Conservation (phyloP, 2,888 invertebrate species). For the Camponotus fellah region DNA sequence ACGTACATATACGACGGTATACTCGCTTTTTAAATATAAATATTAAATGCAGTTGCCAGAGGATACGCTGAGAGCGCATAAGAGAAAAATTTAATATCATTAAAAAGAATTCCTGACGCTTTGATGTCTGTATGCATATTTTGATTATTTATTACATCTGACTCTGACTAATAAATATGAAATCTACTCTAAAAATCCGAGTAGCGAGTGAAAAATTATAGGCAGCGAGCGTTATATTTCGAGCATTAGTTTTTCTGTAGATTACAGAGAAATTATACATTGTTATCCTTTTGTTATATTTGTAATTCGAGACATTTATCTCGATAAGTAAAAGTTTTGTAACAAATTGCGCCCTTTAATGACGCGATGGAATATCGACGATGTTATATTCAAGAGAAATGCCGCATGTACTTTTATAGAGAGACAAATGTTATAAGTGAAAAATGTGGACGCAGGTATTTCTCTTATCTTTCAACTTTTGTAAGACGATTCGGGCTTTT, state of each 20-base stretch:
- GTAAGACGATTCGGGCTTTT: conserved; percentile 44
- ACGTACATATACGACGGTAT: background rate
- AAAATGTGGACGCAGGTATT: conserved; percentile 50
- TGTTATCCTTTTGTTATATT: background rate
- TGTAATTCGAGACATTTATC: background rate
- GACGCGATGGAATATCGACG: conserved; percentile 2
- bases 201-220: background rate
- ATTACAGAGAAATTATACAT: too few species aligned
- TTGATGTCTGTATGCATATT: background rate
- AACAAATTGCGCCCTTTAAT: conserved; percentile 31
- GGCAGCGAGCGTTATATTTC: background rate
- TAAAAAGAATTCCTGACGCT: background rate
- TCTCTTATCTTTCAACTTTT: conserved; percentile 39
- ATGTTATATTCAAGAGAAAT: conserved; percentile 24
- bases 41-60: conserved; percentile 19
- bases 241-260: background rate
- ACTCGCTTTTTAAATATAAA: conserved; percentile 18
- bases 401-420: conserved; percentile 20
- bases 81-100: conserved; percentile 38
- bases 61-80: background rate
- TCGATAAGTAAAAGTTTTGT: background rate
- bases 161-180: conserved; percentile 21
- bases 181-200: background rate
- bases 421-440: conserved; percentile 46
- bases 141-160: conserved; percentile 33